Percentiles rank a stretch among this genome's conserved stretches.
Conservation (phyloP, 2,797 vertebrate species). For the Labroides dimidiatus region DNA sequence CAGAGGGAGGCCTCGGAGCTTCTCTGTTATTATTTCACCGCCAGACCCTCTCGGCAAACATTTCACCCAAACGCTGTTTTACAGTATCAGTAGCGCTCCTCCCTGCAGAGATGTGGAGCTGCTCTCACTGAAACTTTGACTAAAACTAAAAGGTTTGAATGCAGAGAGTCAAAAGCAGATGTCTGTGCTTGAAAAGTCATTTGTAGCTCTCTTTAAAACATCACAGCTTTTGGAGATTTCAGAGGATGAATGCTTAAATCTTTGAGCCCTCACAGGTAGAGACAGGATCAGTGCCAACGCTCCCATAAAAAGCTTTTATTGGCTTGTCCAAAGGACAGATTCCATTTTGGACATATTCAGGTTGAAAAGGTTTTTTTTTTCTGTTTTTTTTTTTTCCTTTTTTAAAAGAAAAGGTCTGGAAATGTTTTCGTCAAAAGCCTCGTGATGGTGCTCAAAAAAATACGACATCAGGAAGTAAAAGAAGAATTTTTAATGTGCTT, state of each 20-base stretch:
- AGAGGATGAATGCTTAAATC: not conserved
- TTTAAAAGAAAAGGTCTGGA: too few relatives aligned
- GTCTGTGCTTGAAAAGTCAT: not conserved
- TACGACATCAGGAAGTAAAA: not conserved
- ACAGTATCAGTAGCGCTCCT: too few relatives aligned
- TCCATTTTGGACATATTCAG: not conserved
- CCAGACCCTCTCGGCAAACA: too few relatives aligned
- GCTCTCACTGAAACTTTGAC: constrained; percentile 2
- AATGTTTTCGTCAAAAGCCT: too few relatives aligned
- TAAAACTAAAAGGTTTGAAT: constrained; percentile 6
- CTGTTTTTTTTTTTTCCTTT: too few relatives aligned
- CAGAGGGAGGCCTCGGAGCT: too few relatives aligned
- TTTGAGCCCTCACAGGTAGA: not conserved
- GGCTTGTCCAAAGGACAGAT: not conserved
- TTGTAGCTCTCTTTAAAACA: constrained; percentile 4
- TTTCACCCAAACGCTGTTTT: too few relatives aligned
- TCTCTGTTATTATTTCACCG: too few relatives aligned
- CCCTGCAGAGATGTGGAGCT: too few relatives aligned
- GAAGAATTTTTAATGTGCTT: not conserved
- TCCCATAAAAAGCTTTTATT: not conserved
- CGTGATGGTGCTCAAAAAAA: not conserved
- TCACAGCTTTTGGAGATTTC: not conserved
- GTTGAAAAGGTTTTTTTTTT: not conserved
- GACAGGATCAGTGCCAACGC: not conserved
- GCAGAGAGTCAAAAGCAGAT: constrained; percentile 20